Evolutionary conservation across 2,797 vertebrate species (phyloP), one percentile per base, ranked within the genome.

Genomic region (Cheirogaleus major): DNA sequence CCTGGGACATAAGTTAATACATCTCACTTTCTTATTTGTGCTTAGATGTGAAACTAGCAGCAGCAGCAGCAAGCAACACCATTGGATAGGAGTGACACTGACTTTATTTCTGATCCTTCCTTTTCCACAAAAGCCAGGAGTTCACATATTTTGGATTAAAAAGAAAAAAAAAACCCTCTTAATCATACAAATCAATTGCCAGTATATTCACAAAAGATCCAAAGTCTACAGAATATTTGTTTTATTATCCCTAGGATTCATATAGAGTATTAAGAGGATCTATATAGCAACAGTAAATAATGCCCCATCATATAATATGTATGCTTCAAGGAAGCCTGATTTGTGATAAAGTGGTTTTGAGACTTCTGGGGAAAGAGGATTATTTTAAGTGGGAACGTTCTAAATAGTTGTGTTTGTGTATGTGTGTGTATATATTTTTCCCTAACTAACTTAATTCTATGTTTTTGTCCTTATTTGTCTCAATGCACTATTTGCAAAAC

Each of bases 1-100:
- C 43, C 69, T 12, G 48, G 41, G 65, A 96, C 76, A 4, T 17
- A 89, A 89, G 72, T 89, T 93, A 88, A 43, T 65, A 89, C 50
- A 89, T 94, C 89, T 91, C 43, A 78, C 90, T 94, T 95, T 92
- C 79, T 91, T 75, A 80, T 70, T 84, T 63, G n/a, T 92, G 63
- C 69, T 96, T 57, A 91, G 85, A 41, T 94, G 70, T 73, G 41
- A 88, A 89, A 92, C 45, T 93, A 93, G 73, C 23, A 82, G 32
- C 23, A 82, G 41, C 23, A 82, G 41, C 43, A 83, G 45, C 67
- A 63, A 89, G 65, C 61, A 69, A 76, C 92, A 75, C 25, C 55
- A 93, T 3, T 80, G 76, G 50, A 43, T 20, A 61, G 12, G 70
- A 18, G n/a, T 67, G 38, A 83, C 3, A 27, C n/a, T 95, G 50